These are phyloP conservation scores for Melolontha melolontha DNA, from an alignment of 2,888 invertebrate genomes.

Conservation along the genomic window DNA sequence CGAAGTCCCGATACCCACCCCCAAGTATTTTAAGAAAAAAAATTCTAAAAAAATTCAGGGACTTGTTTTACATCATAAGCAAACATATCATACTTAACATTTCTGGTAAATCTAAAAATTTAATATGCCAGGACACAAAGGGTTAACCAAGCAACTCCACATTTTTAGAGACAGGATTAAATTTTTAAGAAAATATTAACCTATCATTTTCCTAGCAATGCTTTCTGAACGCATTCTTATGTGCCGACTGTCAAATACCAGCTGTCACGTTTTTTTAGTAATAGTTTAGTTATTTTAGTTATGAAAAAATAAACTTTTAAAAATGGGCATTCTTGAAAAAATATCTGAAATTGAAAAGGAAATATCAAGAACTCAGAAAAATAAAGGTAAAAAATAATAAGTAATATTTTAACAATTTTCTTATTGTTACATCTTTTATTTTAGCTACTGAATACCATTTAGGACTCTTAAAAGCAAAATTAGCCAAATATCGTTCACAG, in stretches of 20 bases:
- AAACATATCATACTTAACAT: too few species aligned
- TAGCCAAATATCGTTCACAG: slow-evolving; percentile 95
- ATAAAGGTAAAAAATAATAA: slow-evolving; percentile 83
- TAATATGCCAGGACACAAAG: too few species aligned
- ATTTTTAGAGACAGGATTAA: too few species aligned
- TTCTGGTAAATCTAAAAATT: too few species aligned
- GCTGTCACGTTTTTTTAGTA: slow-evolving; percentile 37
- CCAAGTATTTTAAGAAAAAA: too few species aligned
- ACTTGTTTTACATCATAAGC: too few species aligned
- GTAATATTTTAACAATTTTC: not conserved
- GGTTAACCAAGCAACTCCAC: too few species aligned
- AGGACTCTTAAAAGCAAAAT: slow-evolving; percentile 95
- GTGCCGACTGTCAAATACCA: not conserved
- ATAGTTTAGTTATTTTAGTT: slow-evolving; percentile 7
- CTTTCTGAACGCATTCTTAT: too few species aligned
- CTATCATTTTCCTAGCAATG: too few species aligned
- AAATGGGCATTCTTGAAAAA: slow-evolving; percentile 98
- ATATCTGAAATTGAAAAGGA: slow-evolving; percentile 99
- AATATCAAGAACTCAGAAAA: slow-evolving; percentile 98
- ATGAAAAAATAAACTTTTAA: not conserved
- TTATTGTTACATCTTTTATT: slow-evolving; percentile 54
- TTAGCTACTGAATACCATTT: slow-evolving; percentile 99
- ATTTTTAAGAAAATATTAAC: too few species aligned
- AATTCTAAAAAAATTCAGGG: too few species aligned
- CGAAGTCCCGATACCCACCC: too few species aligned